These are phyloP conservation scores for Etheostoma nigrum DNA, from an alignment of 2,797 vertebrate species.

Conservation along the genomic window DNA sequence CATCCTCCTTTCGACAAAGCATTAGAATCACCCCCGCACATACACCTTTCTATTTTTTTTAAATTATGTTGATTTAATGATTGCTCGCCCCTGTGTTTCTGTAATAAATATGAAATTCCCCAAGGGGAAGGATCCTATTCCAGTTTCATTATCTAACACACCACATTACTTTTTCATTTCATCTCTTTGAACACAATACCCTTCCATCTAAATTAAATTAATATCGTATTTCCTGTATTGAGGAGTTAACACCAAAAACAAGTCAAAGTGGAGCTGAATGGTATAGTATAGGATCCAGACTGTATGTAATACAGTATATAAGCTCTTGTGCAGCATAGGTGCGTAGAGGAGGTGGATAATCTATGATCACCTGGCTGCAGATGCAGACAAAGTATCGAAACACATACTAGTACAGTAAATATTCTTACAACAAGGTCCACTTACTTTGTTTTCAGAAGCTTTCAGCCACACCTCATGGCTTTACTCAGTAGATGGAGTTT, in stretches of 20 bases:
- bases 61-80: slow-evolving; percentile 50
- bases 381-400: neutral
- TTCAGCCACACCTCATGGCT: neutral
- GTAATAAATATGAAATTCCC: slow-evolving; percentile 76
- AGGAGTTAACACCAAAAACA: slow-evolving; percentile 44
- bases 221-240: slow-evolving; percentile 48
- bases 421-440: neutral
- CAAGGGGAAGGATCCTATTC: slow-evolving; percentile 57
- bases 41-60: slow-evolving; percentile 48
- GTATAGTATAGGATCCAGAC: slow-evolving; percentile 1
- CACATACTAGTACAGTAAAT: neutral
- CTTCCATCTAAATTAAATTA: slow-evolving; percentile 58
- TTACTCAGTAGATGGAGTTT: neutral
- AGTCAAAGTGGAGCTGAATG: slow-evolving; percentile 22
- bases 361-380: slow-evolving; percentile 21
- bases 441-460: neutral
- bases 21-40: slow-evolving; percentile 17
- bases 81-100: slow-evolving; percentile 40
- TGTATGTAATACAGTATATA: slow-evolving; percentile 51
- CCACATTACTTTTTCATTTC: slow-evolving; percentile 63
- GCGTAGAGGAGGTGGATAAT: slow-evolving; percentile 20
- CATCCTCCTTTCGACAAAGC: neutral
- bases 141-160: slow-evolving; percentile 60
- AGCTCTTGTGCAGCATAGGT: slow-evolving; percentile 23
- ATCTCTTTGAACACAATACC: slow-evolving; percentile 50